A percentile compares a stretch with the other conserved stretches of the same genome.
These are phyloP conservation scores for Saturnia japonica DNA, from an alignment of 2,888 invertebrate species.

Conservation along the genomic window DNA sequence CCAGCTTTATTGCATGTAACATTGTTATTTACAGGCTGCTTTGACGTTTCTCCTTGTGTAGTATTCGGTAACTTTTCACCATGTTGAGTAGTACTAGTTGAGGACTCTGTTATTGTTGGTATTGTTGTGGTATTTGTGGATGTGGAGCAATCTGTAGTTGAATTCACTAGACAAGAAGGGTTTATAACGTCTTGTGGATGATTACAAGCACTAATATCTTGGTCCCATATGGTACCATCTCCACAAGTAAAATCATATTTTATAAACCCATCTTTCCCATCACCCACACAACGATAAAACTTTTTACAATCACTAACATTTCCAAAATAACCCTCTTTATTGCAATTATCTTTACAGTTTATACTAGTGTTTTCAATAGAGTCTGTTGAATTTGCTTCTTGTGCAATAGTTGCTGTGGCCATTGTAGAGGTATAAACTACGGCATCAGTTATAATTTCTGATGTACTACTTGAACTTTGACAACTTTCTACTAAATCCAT, in stretches of 20 bases:
- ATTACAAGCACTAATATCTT: slow-evolving; percentile 72
- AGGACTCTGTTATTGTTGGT: slow-evolving; percentile 26
- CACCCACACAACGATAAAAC: slow-evolving; percentile 85
- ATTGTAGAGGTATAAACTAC: slow-evolving; percentile 2
- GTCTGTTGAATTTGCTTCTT: slow-evolving; percentile 20
- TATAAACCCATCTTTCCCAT: slow-evolving; percentile 67
- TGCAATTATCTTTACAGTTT: slow-evolving; percentile 25
- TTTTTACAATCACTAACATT: slow-evolving; percentile 81
- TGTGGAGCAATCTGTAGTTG: slow-evolving; percentile 29
- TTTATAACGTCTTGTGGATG: slow-evolving; percentile 68
- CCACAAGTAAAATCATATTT: slow-evolving; percentile 83
- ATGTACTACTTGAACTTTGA: slow-evolving; percentile 16
- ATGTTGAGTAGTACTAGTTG: slow-evolving; percentile 43
- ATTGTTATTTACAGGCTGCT: slow-evolving; percentile 51
- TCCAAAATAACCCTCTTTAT: slow-evolving; percentile 80
- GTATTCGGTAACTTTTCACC: slow-evolving; percentile 45
- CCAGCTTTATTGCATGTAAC: slow-evolving; percentile 81
- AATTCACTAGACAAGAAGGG: slow-evolving; percentile 53
- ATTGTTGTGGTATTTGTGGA: slow-evolving; percentile 23
- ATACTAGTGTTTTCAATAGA: slow-evolving; percentile 26
- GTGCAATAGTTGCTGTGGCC: slow-evolving; percentile 25
- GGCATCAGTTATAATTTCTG: background rate
- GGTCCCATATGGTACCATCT: slow-evolving; percentile 87
- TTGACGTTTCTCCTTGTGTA: slow-evolving; percentile 48
- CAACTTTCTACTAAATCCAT: slow-evolving; percentile 70